These are phyloP conservation scores for Kradibia gibbosae DNA, from an alignment of 1,140 invertebrate species.

Conservation along the genomic window DNA sequence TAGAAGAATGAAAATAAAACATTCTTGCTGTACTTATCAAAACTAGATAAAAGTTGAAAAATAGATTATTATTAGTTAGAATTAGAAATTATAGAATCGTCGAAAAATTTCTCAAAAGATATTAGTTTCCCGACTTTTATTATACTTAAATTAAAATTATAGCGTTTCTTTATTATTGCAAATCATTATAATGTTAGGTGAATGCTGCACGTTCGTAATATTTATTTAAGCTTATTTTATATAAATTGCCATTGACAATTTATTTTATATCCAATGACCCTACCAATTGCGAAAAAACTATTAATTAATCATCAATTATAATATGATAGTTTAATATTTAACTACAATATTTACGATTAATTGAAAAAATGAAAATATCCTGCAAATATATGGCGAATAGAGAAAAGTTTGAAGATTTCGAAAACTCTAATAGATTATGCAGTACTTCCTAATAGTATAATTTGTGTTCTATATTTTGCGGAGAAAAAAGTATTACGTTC, in stretches of 20 bases:
- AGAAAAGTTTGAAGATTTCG: constrained; percentile 12
- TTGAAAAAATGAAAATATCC: background rate
- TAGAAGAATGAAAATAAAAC: background rate
- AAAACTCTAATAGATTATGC: background rate
- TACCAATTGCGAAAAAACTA: background rate
- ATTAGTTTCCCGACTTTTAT: background rate
- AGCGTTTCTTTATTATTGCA: background rate
- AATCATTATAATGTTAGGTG: background rate
- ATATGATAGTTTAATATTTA: background rate
- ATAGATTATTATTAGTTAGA: background rate
- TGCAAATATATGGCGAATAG: background rate
- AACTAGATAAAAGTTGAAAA: background rate
- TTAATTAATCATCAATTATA: background rate
- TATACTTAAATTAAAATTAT: background rate
- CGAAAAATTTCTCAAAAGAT: background rate
- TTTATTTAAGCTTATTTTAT: background rate
- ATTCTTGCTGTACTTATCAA: background rate
- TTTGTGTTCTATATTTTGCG: constrained; percentile 33
- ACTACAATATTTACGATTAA: background rate
- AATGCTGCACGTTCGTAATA: no score
- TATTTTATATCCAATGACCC: no score
- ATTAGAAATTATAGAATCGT: background rate
- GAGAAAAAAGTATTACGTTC: constrained; percentile 30
- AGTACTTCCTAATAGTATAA: constrained; percentile 16
- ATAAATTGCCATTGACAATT: no score